phyloP scores from a whole-genome alignment of 2,797 vertebrate genomes.

The Hippoglossus hippoglossus region DNA sequence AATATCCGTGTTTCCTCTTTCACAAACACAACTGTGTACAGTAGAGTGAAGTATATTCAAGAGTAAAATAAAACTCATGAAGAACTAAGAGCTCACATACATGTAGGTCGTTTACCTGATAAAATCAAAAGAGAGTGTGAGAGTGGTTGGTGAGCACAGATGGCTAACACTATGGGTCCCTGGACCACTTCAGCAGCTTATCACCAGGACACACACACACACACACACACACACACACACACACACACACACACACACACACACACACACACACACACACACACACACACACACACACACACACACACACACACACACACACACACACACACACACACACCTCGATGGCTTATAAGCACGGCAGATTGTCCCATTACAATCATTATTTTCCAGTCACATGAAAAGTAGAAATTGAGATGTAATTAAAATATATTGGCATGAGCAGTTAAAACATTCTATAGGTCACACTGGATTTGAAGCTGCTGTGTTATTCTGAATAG shows the following conservation, averaged over 20 bases:
- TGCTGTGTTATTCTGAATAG: conserved; percentile 10
- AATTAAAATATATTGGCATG: neutral
- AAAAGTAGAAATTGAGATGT: neutral
- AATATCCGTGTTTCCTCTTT: conserved; percentile 1
- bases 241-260: conserved; percentile 29
- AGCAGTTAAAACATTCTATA: conserved; percentile 16
- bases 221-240: conserved; percentile 15
- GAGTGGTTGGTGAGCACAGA: conserved; percentile 72
- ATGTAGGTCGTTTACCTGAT: conserved; percentile 34
- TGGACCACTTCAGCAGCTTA: conserved; percentile 76
- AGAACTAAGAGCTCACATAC: neutral
- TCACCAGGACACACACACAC: conserved; percentile 52
- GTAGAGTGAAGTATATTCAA: neutral
- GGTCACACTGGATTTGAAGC: conserved; percentile 2
- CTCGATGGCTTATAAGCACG: conserved; percentile 16
- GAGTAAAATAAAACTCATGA: neutral
- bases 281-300: conserved; percentile 32
- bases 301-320: conserved; percentile 35
- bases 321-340: conserved; percentile 18
- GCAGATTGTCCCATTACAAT: conserved; percentile 20
- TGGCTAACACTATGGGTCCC: conserved; percentile 77
- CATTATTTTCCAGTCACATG: conserved; percentile 17
- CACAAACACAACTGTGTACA: neutral
- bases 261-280: conserved; percentile 18
- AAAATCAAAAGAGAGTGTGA: conserved; percentile 6